Conservation (phyloP, 53 echinoderm and acorn worm genomes). For the Hippasteria phrygiana region DNA sequence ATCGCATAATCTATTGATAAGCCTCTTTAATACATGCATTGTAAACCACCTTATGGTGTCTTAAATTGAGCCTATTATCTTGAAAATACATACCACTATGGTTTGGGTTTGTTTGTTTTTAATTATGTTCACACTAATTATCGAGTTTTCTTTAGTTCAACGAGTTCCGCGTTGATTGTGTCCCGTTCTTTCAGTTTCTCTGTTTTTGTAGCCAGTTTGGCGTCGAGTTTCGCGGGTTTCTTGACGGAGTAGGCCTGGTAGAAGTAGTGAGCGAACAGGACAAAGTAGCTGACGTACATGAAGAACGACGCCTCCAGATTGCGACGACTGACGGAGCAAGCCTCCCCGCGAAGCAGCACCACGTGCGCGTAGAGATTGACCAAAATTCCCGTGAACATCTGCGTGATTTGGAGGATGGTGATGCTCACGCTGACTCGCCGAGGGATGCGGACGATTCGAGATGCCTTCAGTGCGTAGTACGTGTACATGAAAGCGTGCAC, state of each 20-base stretch:
- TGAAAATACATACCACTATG: too few relatives aligned
- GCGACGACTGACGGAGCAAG: constrained; percentile 24
- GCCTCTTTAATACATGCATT: too few relatives aligned
- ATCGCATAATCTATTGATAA: too few relatives aligned
- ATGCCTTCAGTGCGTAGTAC: constrained; percentile 63
- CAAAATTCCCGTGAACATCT: constrained; percentile 59
- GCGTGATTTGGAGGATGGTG: constrained; percentile 62
- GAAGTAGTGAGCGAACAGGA: constrained; percentile 68
- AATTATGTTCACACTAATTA: too few relatives aligned
- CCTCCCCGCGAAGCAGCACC: constrained; percentile 34
- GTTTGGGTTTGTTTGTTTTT: too few relatives aligned
- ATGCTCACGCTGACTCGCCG: constrained; percentile 45
- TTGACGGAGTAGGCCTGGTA: constrained; percentile 64
- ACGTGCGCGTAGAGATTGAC: constrained; percentile 47
- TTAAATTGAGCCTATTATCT: too few relatives aligned
- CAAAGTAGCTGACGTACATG: constrained; percentile 73
- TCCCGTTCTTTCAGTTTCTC: neutral
- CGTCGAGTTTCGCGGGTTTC: constrained; percentile 3
- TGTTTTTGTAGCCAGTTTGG: neutral
- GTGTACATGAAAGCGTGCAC: constrained; percentile 74
- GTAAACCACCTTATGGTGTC: too few relatives aligned
- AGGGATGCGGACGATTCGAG: constrained; percentile 51
- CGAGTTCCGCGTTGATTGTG: neutral
- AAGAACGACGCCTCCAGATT: constrained; percentile 55
- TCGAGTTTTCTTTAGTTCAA: constrained; percentile 14